These are phyloP conservation scores for Spinibarbus caldwelli DNA, from an alignment of 2,797 vertebrate species.

Conservation along the genomic window DNA sequence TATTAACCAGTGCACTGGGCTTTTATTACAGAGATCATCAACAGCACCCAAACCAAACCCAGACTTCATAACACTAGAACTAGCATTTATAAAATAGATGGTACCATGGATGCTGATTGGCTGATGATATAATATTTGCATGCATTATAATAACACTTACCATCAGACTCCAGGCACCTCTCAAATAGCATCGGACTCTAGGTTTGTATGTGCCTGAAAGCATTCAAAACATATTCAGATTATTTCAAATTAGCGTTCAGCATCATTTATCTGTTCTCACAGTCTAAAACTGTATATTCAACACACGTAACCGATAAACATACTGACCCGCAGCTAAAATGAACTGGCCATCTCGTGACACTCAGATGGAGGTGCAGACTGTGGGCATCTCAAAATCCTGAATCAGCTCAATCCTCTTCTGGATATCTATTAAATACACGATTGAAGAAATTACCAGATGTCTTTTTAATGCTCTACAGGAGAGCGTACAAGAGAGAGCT, in stretches of 20 bases:
- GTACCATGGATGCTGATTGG: background rate
- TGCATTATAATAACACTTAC: conserved; percentile 71
- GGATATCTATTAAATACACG: conserved; percentile 83
- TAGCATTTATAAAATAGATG: background rate
- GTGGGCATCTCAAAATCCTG: conserved; percentile 99
- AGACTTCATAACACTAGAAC: background rate
- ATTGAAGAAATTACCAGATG: background rate
- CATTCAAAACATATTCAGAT: background rate
- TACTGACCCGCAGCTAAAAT: conserved; percentile 90
- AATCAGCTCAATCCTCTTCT: conserved; percentile 96
- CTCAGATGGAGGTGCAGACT: conserved; percentile 90
- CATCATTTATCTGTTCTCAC: background rate
- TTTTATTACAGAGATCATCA: conserved; percentile 49
- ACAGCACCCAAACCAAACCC: background rate
- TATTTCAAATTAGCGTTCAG: background rate
- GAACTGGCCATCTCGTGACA: conserved; percentile 94
- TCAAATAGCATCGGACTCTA: conserved; percentile 96
- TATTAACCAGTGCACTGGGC: conserved; percentile 43
- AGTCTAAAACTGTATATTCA: too few species aligned
- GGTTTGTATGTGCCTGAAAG: conserved; percentile 95
- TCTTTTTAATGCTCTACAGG: background rate
- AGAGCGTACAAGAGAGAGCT: background rate
- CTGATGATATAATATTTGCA: too few species aligned
- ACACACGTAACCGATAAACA: too few species aligned
- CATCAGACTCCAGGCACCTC: conserved; percentile 94